Evolutionary conservation across 1,140 invertebrate species (phyloP).

Genomic region (Philaenus spumarius): DNA sequence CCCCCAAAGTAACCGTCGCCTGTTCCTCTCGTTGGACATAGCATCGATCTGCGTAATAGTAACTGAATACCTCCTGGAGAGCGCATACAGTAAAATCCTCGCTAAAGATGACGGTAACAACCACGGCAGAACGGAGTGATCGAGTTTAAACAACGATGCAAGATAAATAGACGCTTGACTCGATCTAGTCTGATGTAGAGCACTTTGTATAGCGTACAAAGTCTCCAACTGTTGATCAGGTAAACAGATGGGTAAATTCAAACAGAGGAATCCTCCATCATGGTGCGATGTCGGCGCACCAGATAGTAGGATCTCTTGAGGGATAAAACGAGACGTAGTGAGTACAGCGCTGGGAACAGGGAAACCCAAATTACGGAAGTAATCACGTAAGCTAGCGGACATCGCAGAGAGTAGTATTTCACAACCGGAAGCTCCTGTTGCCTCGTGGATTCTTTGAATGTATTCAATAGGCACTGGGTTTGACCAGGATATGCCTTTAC

Average conservation of each 20-base stretch:
- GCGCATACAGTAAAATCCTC: slow-evolving; percentile 58
- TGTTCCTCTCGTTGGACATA: slow-evolving; percentile 35
- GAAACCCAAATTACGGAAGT: slow-evolving; percentile 41
- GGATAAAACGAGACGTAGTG: slow-evolving; percentile 48
- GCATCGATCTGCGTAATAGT: slow-evolving; percentile 55
- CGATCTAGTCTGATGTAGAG: slow-evolving; percentile 47
- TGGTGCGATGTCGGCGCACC: slow-evolving; percentile 33
- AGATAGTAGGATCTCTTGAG: slow-evolving; percentile 45
- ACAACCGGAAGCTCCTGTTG: slow-evolving; percentile 54
- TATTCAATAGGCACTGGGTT: slow-evolving; percentile 50
- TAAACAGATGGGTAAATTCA: slow-evolving; percentile 48
- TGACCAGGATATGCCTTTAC: slow-evolving; percentile 72
- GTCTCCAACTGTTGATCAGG: slow-evolving; percentile 39
- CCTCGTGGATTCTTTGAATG: slow-evolving; percentile 48
- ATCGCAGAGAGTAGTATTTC: slow-evolving; percentile 58
- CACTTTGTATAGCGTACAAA: slow-evolving; percentile 13
- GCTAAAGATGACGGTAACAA: slow-evolving; percentile 58
- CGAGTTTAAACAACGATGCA: slow-evolving; percentile 57
- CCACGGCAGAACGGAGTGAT: slow-evolving; percentile 56
- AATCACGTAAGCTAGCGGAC: slow-evolving; percentile 53
- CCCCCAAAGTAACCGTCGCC: slow-evolving; percentile 47
- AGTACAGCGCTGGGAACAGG: slow-evolving; percentile 46
- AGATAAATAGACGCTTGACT: slow-evolving; percentile 59
- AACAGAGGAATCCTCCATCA: slow-evolving; percentile 47
- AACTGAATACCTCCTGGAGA: slow-evolving; percentile 63